A percentile compares a stretch with the other conserved stretches of the same genome.
Evolutionary conservation across 2,888 invertebrate species (phyloP).

Genomic region (Habroteleia sp.): DNA sequence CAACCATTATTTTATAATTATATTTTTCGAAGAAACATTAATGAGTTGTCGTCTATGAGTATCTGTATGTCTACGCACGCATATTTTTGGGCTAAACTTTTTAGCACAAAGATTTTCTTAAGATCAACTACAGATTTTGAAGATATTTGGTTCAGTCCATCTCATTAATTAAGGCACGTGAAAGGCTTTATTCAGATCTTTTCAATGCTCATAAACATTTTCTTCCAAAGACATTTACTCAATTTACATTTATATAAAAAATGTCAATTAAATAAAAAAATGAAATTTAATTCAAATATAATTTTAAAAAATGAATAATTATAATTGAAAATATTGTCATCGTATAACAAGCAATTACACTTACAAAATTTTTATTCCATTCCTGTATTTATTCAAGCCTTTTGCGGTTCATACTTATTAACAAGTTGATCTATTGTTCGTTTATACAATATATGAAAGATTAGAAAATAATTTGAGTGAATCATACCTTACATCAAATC

Average conservation of each 20-base stretch:
- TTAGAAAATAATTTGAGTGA: constrained; percentile 29
- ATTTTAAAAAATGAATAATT: not conserved
- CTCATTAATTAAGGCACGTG: constrained; percentile 53
- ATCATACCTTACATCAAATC: constrained; percentile 9
- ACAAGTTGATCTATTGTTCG: constrained; percentile 13
- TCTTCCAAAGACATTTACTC: not conserved
- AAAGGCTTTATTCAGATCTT: constrained; percentile 39
- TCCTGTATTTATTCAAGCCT: constrained; percentile 18
- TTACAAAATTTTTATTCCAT: constrained; percentile 8
- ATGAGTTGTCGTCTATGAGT: constrained; percentile 48
- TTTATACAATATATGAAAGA: constrained; percentile 14
- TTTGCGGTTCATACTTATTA: constrained; percentile 24
- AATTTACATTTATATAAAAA: constrained; percentile 1
- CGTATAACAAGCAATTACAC: not conserved
- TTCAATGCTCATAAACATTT: constrained; percentile 3
- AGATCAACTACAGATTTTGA: constrained; percentile 41
- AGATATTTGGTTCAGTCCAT: constrained; percentile 56
- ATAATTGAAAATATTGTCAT: not conserved
- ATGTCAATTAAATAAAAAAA: constrained; percentile 8
- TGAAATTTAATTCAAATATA: constrained; percentile 5
- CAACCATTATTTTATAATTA: constrained; percentile 39
- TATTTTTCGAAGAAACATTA: constrained; percentile 51
- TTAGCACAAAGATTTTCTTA: constrained; percentile 43
- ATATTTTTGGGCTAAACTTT: constrained; percentile 34
- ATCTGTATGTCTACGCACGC: constrained; percentile 48